These are phyloP conservation scores for Troides aeacus DNA, from an alignment of 2,888 invertebrate species.

Conservation along the genomic window DNA sequence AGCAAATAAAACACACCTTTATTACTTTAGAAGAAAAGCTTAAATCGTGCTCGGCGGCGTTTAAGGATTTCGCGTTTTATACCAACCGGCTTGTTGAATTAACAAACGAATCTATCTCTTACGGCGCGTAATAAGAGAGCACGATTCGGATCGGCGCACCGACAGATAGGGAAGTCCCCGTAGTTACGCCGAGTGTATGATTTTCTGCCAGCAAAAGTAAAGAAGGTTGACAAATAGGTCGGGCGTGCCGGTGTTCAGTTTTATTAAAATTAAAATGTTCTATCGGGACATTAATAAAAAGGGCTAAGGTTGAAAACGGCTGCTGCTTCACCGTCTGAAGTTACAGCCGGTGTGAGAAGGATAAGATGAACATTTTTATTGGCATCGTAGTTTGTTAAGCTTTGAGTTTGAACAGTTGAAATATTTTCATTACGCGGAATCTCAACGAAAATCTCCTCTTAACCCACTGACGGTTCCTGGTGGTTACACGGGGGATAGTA, in stretches of 20 bases:
- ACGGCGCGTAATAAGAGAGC: constrained; percentile 64
- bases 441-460: too few relatives aligned
- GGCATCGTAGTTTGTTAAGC: constrained; percentile 64
- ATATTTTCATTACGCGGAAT: background rate
- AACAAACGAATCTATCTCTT: constrained; percentile 74
- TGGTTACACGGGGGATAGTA: too few relatives aligned
- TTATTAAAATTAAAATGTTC: constrained; percentile 79
- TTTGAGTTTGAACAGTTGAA: background rate
- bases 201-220: constrained; percentile 77
- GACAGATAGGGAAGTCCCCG: constrained; percentile 47
- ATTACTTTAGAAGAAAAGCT: constrained; percentile 77
- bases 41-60: constrained; percentile 66
- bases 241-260: constrained; percentile 77
- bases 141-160: constrained; percentile 57
- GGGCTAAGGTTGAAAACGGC: constrained; percentile 65
- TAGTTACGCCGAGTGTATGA: constrained; percentile 72
- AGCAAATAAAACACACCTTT: constrained; percentile 79
- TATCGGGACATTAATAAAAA: constrained; percentile 72
- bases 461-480: too few relatives aligned
- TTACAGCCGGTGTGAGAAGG: constrained; percentile 67
- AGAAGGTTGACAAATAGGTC: constrained; percentile 80
- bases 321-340: constrained; percentile 53
- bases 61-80: constrained; percentile 69
- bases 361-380: constrained; percentile 75
- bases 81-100: constrained; percentile 58